A percentile compares a stretch with the other conserved stretches of the same genome.
Conservation (phyloP, 2,888 invertebrate genomes). For the Hirtodrosophila trivittata region DNA sequence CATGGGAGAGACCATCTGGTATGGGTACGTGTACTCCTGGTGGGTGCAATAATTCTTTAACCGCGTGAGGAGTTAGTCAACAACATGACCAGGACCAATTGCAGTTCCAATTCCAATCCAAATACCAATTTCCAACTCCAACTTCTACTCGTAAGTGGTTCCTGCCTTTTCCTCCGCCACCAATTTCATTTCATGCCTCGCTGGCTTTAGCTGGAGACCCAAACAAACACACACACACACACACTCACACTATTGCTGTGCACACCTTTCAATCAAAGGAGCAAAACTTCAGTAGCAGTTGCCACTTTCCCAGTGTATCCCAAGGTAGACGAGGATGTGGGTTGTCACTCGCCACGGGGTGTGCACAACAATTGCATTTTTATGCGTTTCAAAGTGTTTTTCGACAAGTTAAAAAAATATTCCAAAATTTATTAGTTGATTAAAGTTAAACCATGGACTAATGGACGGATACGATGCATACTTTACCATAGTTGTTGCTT, state of each 20-base stretch:
- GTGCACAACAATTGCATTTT: constrained; percentile 66
- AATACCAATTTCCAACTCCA: neutral
- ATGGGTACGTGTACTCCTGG: constrained; percentile 10
- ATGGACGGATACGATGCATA: constrained; percentile 7
- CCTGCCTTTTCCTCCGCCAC: neutral
- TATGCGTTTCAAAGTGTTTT: constrained; percentile 70
- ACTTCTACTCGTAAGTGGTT: too few relatives aligned
- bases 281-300: constrained; percentile 25
- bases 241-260: neutral
- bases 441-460: constrained; percentile 29
- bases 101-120: constrained; percentile 31
- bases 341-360: constrained; percentile 9
- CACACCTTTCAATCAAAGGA: constrained; percentile 10
- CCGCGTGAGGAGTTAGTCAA: constrained; percentile 50
- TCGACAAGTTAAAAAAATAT: constrained; percentile 56
- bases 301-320: constrained; percentile 33
- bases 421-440: constrained; percentile 52
- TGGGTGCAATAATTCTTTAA: constrained; percentile 21
- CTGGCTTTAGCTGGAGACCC: constrained; percentile 35
- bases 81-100: constrained; percentile 41
- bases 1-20: constrained; percentile 47
- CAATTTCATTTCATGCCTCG: constrained; percentile 61
- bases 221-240: constrained; percentile 1
- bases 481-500: constrained; percentile 22
- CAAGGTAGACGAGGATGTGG: neutral